These are phyloP conservation scores for Diorhabda carinulata DNA, from an alignment of 1,140 invertebrate species.

Conservation along the genomic window DNA sequence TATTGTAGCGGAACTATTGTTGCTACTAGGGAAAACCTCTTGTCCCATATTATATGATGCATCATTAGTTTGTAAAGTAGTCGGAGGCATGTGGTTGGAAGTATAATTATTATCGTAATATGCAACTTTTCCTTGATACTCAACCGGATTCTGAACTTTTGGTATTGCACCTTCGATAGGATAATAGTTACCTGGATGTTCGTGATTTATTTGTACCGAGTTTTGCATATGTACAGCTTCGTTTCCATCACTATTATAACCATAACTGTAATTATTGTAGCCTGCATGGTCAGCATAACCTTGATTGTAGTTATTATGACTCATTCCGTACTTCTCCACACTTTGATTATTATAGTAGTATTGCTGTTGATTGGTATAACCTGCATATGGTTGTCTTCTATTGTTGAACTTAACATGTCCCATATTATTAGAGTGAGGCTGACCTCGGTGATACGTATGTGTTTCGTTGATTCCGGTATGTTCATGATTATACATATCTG, in stretches of 20 bases:
- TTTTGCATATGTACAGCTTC: constrained; percentile 37
- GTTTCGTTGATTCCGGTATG: constrained; percentile 38
- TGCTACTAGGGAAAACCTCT: constrained; percentile 37
- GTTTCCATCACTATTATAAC: constrained; percentile 35
- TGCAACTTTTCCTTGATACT: constrained; percentile 32
- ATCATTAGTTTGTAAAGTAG: constrained; percentile 32
- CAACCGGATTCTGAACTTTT: constrained; percentile 36
- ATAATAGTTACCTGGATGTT: constrained; percentile 37
- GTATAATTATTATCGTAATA: constrained; percentile 45
- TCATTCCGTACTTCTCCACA: constrained; percentile 46
- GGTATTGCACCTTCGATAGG: constrained; percentile 35
- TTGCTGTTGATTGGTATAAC: constrained; percentile 46
- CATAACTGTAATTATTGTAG: constrained; percentile 43
- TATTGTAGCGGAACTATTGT: constrained; percentile 34
- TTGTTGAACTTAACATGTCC: constrained; percentile 21
- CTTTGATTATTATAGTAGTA: constrained; percentile 48
- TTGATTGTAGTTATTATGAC: constrained; percentile 42
- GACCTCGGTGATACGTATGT: constrained; percentile 48
- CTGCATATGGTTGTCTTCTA: constrained; percentile 42
- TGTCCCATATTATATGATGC: constrained; percentile 45
- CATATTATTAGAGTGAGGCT: constrained; percentile 22
- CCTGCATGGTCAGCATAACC: constrained; percentile 36
- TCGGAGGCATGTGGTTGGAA: constrained; percentile 36
- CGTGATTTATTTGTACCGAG: constrained; percentile 35
- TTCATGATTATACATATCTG: constrained; percentile 53